A percentile compares a stretch with the other conserved stretches of the same genome.
Evolutionary conservation across 2,888 invertebrate species (phyloP).

Genomic region (Eueremaeus valkanovi): DNA sequence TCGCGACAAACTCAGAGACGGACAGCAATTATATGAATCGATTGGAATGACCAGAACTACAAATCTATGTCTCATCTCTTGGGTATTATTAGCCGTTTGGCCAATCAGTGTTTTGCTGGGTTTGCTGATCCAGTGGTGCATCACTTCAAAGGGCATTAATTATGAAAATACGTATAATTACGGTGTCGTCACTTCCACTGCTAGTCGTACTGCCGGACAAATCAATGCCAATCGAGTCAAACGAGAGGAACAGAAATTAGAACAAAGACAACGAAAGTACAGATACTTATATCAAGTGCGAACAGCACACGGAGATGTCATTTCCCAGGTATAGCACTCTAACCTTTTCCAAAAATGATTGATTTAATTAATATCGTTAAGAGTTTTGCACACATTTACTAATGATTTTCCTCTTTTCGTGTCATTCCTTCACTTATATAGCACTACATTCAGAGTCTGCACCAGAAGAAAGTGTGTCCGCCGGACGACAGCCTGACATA

Average conservation of each 20-base stretch:
- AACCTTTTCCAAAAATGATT: no score
- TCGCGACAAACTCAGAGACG: slow-evolving; percentile 57
- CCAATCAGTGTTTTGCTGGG: slow-evolving; percentile 66
- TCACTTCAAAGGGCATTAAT: slow-evolving; percentile 62
- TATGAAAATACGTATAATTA: slow-evolving; percentile 50
- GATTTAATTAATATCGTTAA: slow-evolving; percentile 22
- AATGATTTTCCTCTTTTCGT: neutral
- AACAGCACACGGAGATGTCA: slow-evolving; percentile 82
- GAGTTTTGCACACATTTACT: slow-evolving; percentile 7
- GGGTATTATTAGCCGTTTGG: slow-evolving; percentile 70
- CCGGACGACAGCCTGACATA: slow-evolving; percentile 61
- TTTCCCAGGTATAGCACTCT: slow-evolving; percentile 65
- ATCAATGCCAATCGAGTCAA: slow-evolving; percentile 50
- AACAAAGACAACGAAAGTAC: slow-evolving; percentile 83
- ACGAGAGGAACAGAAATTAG: slow-evolving; percentile 70
- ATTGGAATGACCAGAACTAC: slow-evolving; percentile 21
- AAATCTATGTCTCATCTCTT: slow-evolving; percentile 65
- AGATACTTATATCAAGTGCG: slow-evolving; percentile 86
- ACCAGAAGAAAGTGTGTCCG: slow-evolving; percentile 56
- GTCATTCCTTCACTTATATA: slow-evolving; percentile 62
- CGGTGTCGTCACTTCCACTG: slow-evolving; percentile 35
- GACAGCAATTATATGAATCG: slow-evolving; percentile 21
- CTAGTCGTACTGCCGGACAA: neutral
- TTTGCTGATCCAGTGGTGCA: slow-evolving; percentile 63
- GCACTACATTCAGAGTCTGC: slow-evolving; percentile 71